These are phyloP conservation scores for Moxostoma hubbsi DNA, from an alignment of 2,797 vertebrate species.

Conservation along the genomic window DNA sequence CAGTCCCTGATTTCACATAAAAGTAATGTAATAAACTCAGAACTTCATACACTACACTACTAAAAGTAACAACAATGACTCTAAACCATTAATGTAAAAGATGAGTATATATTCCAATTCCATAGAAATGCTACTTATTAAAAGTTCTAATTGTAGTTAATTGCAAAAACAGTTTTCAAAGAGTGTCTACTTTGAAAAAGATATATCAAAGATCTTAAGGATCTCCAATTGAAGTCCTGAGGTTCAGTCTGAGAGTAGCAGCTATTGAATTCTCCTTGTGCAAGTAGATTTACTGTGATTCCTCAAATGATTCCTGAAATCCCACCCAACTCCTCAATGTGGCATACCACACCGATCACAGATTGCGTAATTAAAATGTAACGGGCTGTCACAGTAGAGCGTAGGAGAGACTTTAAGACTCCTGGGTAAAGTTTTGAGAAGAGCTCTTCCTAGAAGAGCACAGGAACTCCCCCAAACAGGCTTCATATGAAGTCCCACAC, in stretches of 20 bases:
- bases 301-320: conserved; percentile 23
- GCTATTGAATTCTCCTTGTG: conserved; percentile 49
- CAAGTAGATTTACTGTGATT: conserved; percentile 26
- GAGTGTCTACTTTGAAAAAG: conserved; percentile 27
- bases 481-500: conserved; percentile 47
- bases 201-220: conserved; percentile 32
- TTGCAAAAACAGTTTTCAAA: conserved; percentile 41
- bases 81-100: conserved; percentile 37
- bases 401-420: conserved; percentile 72
- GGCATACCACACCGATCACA: neutral
- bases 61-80: conserved; percentile 29
- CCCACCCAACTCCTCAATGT: conserved; percentile 9
- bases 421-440: conserved; percentile 62
- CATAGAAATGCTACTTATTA: conserved; percentile 59
- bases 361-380: conserved; percentile 38
- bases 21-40: conserved; percentile 47
- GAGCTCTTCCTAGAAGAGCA: conserved; percentile 46
- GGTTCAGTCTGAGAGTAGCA: conserved; percentile 64
- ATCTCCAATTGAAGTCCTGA: conserved; percentile 76
- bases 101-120: conserved; percentile 42
- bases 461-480: conserved; percentile 35
- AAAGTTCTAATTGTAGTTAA: conserved; percentile 58
- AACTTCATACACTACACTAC: conserved; percentile 50
- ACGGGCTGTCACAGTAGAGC: conserved; percentile 39
- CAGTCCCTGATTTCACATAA: conserved; percentile 60